phyloP scores from a whole-genome alignment of 2,888 invertebrate species.

The Salpingus planirostris region DNA sequence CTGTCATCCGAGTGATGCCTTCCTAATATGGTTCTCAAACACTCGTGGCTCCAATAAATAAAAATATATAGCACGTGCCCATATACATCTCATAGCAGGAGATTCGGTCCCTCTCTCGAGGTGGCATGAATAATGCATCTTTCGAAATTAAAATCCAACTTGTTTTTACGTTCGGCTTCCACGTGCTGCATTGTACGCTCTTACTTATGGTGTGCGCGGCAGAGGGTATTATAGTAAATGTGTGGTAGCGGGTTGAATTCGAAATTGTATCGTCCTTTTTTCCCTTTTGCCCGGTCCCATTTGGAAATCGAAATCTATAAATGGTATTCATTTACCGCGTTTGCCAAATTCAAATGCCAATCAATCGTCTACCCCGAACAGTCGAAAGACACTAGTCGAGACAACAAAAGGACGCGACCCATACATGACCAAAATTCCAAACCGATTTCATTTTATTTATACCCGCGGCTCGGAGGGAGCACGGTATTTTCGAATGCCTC shows the following conservation, averaged over 20 bases:
- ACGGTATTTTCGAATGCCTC: too few relatives aligned
- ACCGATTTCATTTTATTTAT: too few relatives aligned
- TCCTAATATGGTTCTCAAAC: constrained; percentile 17
- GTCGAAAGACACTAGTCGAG: too few relatives aligned
- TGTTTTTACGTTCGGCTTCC: constrained; percentile 22
- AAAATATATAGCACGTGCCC: constrained; percentile 27
- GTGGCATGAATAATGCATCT: constrained; percentile 31
- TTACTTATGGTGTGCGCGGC: too few relatives aligned
- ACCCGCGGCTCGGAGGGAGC: too few relatives aligned
- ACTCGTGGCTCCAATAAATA: constrained; percentile 17
- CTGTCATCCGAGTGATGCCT: too few relatives aligned
- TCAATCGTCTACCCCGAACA: constrained; percentile 17
- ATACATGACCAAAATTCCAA: constrained; percentile 18
- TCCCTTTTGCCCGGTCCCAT: constrained; percentile 25
- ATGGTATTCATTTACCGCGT: constrained; percentile 31
- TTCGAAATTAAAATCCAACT: constrained; percentile 28
- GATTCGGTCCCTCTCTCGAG: constrained; percentile 18
- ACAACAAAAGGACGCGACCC: constrained; percentile 15
- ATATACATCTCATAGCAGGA: constrained; percentile 17
- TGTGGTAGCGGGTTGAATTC: constrained; percentile 17
- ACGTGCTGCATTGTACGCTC: constrained; percentile 14
- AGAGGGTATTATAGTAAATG: too few relatives aligned
- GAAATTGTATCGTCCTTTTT: too few relatives aligned
- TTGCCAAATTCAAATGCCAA: constrained; percentile 35
- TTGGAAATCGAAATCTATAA: constrained; percentile 29